A percentile compares a stretch with the other conserved stretches of the same genome.
These are phyloP conservation scores for Pogonus chalceus DNA, from an alignment of 1,140 invertebrate genomes.

Conservation along the genomic window DNA sequence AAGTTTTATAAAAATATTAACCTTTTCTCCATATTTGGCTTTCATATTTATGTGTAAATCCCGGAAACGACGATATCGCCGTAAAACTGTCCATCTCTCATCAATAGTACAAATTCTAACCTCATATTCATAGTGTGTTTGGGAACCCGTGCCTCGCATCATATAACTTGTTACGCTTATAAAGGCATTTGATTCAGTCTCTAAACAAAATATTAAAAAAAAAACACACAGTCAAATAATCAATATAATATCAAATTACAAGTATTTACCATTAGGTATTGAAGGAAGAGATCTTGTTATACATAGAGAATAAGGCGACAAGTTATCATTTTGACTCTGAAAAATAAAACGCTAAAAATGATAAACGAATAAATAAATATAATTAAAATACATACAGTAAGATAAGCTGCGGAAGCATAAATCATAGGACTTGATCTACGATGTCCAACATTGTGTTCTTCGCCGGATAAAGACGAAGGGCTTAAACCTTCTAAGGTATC, in stretches of 20 bases:
- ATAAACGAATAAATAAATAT: constrained; percentile 3
- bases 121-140: constrained; percentile 81
- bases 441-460: not conserved
- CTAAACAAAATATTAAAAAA: too few relatives aligned
- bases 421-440: constrained; percentile 14
- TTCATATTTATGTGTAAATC: constrained; percentile 72
- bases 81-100: constrained; percentile 62
- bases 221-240: too few relatives aligned
- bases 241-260: too few relatives aligned
- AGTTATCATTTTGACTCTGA: constrained; percentile 35
- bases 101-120: constrained; percentile 58
- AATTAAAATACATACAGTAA: constrained; percentile 28
- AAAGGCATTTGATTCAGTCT: constrained; percentile 1
- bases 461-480: not conserved
- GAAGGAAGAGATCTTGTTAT: constrained; percentile 36
- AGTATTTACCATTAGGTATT: not conserved
- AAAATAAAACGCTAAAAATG: not conserved
- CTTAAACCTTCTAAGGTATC: constrained; percentile 28
- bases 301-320: constrained; percentile 36
- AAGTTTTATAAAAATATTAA: too few relatives aligned
- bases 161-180: constrained; percentile 60
- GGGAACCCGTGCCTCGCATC: constrained; percentile 67
- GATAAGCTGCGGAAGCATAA: constrained; percentile 38
- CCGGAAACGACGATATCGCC: constrained; percentile 73
- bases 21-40: constrained; percentile 65